These are phyloP conservation scores for Ginglymostoma cirratum DNA, from an alignment of 2,113 vertebrate species.

Conservation along the genomic window DNA sequence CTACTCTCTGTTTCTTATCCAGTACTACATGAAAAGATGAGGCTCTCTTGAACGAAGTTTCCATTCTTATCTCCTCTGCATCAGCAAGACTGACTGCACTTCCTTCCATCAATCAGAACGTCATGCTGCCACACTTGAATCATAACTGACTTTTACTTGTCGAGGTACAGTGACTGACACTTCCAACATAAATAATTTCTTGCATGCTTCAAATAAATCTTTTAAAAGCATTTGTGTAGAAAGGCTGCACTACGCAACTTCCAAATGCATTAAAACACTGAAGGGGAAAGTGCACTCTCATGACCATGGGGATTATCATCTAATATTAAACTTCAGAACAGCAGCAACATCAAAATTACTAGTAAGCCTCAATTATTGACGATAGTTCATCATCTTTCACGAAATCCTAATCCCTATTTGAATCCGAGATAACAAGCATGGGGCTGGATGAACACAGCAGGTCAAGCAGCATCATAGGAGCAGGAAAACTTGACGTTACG, in stretches of 20 bases:
- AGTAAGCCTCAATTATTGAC: background rate
- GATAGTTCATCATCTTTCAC: background rate
- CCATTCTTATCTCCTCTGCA: background rate
- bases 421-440: no score
- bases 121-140: background rate
- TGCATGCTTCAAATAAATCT: background rate
- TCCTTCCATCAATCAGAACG: background rate
- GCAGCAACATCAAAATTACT: background rate
- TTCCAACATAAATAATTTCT: background rate
- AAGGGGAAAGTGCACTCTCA: background rate
- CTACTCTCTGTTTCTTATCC: background rate
- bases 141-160: background rate
- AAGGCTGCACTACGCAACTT: background rate
- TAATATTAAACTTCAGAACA: background rate
- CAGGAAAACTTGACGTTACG: no score
- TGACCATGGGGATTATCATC: background rate
- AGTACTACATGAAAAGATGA: background rate
- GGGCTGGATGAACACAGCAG: no score
- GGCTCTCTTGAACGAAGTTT: background rate
- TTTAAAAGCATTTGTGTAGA: background rate
- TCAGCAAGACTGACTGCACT: background rate
- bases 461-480: no score
- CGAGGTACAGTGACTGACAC: background rate
- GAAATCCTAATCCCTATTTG: background rate
- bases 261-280: background rate